Conservation (phyloP, 2,797 vertebrate genomes). For the Esox masquinongy region DNA sequence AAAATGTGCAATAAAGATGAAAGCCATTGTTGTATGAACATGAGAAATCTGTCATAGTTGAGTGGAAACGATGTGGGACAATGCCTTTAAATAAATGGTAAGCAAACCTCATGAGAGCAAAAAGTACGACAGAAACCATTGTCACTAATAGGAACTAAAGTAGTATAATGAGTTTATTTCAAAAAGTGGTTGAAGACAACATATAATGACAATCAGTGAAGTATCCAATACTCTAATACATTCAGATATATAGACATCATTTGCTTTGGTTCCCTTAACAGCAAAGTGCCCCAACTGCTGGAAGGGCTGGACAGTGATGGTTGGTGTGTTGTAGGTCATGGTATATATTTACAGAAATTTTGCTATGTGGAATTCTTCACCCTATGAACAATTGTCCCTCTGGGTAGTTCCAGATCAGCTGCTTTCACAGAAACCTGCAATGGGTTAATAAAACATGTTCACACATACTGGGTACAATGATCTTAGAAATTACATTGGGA, state of each 20-base stretch:
- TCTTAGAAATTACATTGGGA: not conserved
- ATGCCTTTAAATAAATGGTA: not conserved
- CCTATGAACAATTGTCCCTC: not conserved
- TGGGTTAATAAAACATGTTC: conserved; percentile 17
- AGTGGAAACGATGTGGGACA: not conserved
- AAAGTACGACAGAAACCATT: not conserved
- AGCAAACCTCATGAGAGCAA: not conserved
- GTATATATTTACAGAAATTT: conserved; percentile 19
- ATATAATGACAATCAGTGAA: conserved; percentile 27
- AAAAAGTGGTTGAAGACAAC: conserved; percentile 47
- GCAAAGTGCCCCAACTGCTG: conserved; percentile 26
- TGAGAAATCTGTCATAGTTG: not conserved
- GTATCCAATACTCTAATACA: conserved; percentile 3
- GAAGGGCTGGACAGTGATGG: conserved; percentile 24
- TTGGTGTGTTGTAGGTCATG: conserved; percentile 27
- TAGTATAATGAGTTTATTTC: conserved; percentile 59
- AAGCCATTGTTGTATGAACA: conserved; percentile 6
- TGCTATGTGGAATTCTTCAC: conserved; percentile 7
- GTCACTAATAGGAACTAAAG: not conserved
- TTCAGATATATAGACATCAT: conserved; percentile 9
- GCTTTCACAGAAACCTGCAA: conserved; percentile 68
- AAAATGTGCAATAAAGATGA: conserved; percentile 64
- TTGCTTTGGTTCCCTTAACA: conserved; percentile 20
- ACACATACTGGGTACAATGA: not conserved
- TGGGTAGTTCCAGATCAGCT: conserved; percentile 22